Conservation (phyloP, 2,113 vertebrate genomes). For the Scopus umbretta region DNA sequence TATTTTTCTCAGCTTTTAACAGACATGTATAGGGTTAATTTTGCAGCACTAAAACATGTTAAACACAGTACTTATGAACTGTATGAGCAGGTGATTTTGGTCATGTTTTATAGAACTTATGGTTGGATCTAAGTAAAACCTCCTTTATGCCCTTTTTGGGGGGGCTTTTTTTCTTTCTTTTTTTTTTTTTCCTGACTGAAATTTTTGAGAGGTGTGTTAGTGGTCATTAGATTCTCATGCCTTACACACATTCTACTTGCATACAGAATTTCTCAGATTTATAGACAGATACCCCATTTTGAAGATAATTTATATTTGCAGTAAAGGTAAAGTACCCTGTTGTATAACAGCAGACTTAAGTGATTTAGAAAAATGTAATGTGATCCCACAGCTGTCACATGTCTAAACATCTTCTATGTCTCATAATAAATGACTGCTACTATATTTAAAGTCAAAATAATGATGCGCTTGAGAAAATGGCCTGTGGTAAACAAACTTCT, state of each 20-base stretch:
- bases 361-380: slow-evolving; percentile 5
- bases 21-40: neutral
- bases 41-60: neutral
- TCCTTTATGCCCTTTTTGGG: neutral
- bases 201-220: neutral
- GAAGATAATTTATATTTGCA: neutral
- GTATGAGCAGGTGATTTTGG: neutral
- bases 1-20: neutral
- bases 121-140: neutral
- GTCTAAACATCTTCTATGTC: slow-evolving; percentile 18
- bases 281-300: neutral
- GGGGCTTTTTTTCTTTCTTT: accelerated
- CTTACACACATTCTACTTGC: neutral
- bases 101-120: neutral
- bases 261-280: neutral
- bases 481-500: slow-evolving; percentile 71
- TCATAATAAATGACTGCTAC: slow-evolving; percentile 25
- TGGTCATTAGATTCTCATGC: neutral
- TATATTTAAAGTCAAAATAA: slow-evolving; percentile 58
- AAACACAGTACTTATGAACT: neutral
- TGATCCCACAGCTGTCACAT: slow-evolving; percentile 34
- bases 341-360: slow-evolving; percentile 10
- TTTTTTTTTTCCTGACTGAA: neutral
- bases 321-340: neutral
- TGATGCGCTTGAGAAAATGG: slow-evolving; percentile 46